Evolutionary conservation across 1,140 invertebrate species (phyloP).

Genomic region (Drosophila burlai): DNA sequence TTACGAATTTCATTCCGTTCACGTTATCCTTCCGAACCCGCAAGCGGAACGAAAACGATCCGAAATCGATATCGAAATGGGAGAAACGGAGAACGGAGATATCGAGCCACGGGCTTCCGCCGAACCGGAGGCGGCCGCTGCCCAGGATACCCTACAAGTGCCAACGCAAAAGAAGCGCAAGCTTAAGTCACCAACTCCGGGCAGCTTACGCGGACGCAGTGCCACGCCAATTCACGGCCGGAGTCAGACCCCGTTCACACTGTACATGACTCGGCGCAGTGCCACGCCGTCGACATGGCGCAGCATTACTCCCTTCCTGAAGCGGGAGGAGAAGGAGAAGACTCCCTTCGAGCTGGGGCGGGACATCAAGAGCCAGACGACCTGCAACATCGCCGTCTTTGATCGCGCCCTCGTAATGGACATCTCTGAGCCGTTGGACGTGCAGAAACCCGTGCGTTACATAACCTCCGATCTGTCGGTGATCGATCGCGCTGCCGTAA

Average conservation of each 20-base stretch:
- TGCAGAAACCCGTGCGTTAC: conserved; percentile 83
- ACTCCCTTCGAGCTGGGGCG: conserved; percentile 83
- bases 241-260: conserved; percentile 79
- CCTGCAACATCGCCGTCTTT: conserved; percentile 83
- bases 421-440: conserved; percentile 76
- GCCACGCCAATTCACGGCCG: conserved; percentile 81
- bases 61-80: conserved; percentile 73
- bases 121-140: conserved; percentile 70
- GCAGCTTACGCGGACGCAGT: conserved; percentile 79
- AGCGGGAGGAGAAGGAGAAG: conserved; percentile 84
- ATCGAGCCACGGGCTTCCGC: conserved; percentile 70
- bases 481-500: conserved; percentile 85
- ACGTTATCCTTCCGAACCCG: conserved; percentile 62
- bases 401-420: conserved; percentile 85
- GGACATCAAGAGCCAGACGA: conserved; percentile 79
- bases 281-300: conserved; percentile 83
- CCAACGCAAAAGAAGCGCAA: conserved; percentile 79
- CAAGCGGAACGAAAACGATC: conserved; percentile 47
- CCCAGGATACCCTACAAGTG: conserved; percentile 76
- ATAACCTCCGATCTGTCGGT: conserved; percentile 85
- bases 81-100: conserved; percentile 74
- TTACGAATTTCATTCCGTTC: conserved; percentile 55
- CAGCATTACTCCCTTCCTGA: conserved; percentile 83
- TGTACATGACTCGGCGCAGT: conserved; percentile 81
- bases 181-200: conserved; percentile 82